These are phyloP conservation scores for Eupeodes corollae DNA, from an alignment of 1,140 invertebrate species.

Conservation along the genomic window DNA sequence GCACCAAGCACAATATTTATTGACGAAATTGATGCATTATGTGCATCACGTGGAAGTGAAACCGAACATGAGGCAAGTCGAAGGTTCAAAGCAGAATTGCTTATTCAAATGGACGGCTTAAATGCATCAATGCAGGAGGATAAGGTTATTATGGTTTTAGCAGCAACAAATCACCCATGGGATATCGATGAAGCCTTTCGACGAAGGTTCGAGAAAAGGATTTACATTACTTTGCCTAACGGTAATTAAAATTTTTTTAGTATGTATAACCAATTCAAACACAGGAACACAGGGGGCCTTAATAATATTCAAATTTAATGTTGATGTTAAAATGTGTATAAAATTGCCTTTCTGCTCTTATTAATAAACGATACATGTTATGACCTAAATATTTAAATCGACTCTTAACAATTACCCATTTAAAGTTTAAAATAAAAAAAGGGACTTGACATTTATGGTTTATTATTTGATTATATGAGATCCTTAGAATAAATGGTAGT, in stretches of 20 bases:
- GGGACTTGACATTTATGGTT: no score
- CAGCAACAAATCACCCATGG: slow-evolving; percentile 99
- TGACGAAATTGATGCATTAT: slow-evolving; percentile 98
- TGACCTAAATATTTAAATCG: no score
- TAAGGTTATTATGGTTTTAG: slow-evolving; percentile 90
- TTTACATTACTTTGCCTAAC: slow-evolving; percentile 96
- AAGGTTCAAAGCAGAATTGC: slow-evolving; percentile 94
- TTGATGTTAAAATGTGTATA: no score
- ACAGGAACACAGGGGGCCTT: no score
- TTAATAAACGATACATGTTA: no score
- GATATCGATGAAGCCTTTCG: slow-evolving; percentile 97
- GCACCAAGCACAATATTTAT: slow-evolving; percentile 99
- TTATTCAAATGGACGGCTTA: slow-evolving; percentile 97
- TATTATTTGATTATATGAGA: no score
- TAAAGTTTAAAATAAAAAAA: no score
- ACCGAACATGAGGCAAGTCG: slow-evolving; percentile 98
- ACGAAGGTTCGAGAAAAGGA: slow-evolving; percentile 92
- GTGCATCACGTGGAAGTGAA: slow-evolving; percentile 86
- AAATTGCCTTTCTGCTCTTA: no score
- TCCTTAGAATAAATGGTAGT: no score
- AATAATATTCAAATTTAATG: no score
- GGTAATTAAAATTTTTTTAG: slow-evolving; percentile 37
- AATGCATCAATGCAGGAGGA: slow-evolving; percentile 47
- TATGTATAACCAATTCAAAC: no score
- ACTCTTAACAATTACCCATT: no score